Base-by-base conservation (phyloP, 2,888 invertebrate species). In the Ecliptopera silaceata region DNA sequence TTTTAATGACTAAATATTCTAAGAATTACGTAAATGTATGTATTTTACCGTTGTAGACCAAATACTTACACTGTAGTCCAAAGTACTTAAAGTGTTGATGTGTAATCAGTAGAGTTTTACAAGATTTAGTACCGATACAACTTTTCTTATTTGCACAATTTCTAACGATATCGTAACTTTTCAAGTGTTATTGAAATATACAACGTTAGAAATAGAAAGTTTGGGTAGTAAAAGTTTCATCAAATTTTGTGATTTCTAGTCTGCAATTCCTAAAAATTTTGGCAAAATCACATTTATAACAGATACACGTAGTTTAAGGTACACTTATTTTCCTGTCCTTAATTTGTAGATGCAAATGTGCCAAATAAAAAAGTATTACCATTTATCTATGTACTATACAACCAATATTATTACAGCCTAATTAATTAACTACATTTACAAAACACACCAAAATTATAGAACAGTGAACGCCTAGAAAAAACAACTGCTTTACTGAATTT, bases 31-130 rank as follows among this genome's bases (percentile, higher is more conserved):
- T 34, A 34, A 34, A 6, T 15, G 36, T 46, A 36, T 46, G 43
- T 44, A 31, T 31, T 17, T 44, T 38, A 17, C 32, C n/a, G n/a
- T n/a, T 26, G 20, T 32, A 48, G 48, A 48, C 48, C 48, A 39
- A 48, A 48, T 48, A 48, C 43, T 11, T 54, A 12, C 11, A 31
- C 12, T 38, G 49, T 50, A 56, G 44, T 49, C 11, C 31, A 38
- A 41, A 34, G 39, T 45, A 45, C 39, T 32, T 20, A 45, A 34
- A 46, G 36, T 38, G 17, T 42, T 3, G 17, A 36, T 11, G 1
- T 44, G 44, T 42, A 13, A 42, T 38, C 15, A 5, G 26, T 38
- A 47, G 36, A 12, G 32, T 45, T 17, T n/a, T 18, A 2, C 4
- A 44, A 31, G 17, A 26, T 32, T 4, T 29, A 29, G 11, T n/a